Evolutionary conservation across 1,140 invertebrate genomes (phyloP).

Genomic region (Achroia grisella): DNA sequence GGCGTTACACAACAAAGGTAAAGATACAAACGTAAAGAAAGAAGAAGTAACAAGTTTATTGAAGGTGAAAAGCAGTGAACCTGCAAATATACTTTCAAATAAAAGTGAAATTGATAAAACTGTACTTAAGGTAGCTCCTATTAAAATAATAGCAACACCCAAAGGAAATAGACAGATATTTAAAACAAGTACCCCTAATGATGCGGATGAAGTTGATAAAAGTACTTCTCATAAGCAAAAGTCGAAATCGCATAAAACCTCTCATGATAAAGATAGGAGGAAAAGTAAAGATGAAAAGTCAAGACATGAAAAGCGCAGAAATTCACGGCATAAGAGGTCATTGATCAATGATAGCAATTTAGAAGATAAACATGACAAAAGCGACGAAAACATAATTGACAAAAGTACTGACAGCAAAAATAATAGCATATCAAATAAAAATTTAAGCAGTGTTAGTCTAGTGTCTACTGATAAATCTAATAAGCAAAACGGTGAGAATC

Average conservation of each 20-base stretch:
- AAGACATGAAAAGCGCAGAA: slow-evolving; percentile 29
- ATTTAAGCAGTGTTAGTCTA: neutral
- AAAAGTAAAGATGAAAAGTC: slow-evolving; percentile 19
- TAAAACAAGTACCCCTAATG: slow-evolving; percentile 7
- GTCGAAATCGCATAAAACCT: slow-evolving; percentile 20
- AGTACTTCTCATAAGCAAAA: slow-evolving; percentile 4
- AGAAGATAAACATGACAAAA: neutral
- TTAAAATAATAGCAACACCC: slow-evolving; percentile 30
- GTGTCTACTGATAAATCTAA: slow-evolving; percentile 3
- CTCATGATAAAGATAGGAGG: slow-evolving; percentile 13
- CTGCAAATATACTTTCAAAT: neutral
- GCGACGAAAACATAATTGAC: neutral
- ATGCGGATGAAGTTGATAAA: slow-evolving; percentile 7
- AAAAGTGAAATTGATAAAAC: slow-evolving; percentile 11
- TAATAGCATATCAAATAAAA: neutral
- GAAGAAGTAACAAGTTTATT: neutral
- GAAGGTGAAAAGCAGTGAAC: neutral
- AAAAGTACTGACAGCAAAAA: slow-evolving; percentile 4
- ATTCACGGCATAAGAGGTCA: slow-evolving; percentile 35
- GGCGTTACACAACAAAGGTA: slow-evolving; percentile 1
- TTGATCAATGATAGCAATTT: slow-evolving; percentile 19
- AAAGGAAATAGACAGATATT: slow-evolving; percentile 15
- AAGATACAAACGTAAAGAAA: neutral
- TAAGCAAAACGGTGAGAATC: slow-evolving; percentile 6
- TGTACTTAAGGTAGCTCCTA: slow-evolving; percentile 19